phyloP scores from a whole-genome alignment of 2,797 vertebrate species.

The Phaenicophaeus curvirostris region DNA sequence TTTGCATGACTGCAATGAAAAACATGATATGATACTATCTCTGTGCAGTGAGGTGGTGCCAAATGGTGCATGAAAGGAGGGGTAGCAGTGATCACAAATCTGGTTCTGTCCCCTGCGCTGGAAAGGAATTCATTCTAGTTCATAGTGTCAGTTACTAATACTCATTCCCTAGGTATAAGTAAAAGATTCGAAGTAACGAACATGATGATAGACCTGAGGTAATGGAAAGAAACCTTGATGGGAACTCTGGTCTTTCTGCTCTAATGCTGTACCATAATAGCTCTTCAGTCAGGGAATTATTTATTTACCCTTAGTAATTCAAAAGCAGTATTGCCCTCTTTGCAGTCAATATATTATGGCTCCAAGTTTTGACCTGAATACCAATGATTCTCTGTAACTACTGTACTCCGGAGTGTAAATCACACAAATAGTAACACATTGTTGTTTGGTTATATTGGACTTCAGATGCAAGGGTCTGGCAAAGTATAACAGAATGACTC shows the following conservation, averaged over 20 bases:
- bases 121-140: neutral
- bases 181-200: neutral
- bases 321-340: neutral
- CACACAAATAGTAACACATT: neutral
- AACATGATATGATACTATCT: neutral
- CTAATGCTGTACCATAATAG: neutral
- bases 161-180: neutral
- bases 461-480: neutral
- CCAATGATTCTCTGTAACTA: neutral
- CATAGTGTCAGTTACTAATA: neutral
- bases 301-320: neutral
- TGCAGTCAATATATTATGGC: rapidly evolving
- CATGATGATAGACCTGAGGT: neutral
- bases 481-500: neutral
- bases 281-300: neutral
- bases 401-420: neutral
- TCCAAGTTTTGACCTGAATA: neutral
- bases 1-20: neutral
- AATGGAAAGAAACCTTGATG: neutral
- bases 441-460: neutral
- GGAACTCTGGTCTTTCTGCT: neutral
- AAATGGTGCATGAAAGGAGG: neutral
- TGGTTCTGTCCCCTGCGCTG: neutral
- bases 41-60: neutral
- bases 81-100: rapidly evolving